Evolutionary conservation across 1,140 invertebrate species (phyloP).

Genomic region (Brachionus plicatilis): DNA sequence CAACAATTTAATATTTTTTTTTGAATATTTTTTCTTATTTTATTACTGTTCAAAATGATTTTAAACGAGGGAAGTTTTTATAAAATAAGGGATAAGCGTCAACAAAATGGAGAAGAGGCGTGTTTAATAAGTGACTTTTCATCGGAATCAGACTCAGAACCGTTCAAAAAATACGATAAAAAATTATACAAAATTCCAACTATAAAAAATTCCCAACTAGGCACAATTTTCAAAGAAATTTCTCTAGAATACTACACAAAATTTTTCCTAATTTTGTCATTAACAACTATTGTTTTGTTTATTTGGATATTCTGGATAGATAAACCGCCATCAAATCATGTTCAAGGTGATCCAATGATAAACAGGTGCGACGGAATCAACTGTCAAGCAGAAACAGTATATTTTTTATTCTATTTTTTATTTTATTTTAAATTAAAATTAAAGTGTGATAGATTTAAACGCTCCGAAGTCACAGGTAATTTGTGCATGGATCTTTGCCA

Average conservation of each 20-base stretch:
- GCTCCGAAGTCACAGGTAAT: background rate
- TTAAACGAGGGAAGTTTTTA: background rate
- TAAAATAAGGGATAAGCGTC: background rate
- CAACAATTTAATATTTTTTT: background rate
- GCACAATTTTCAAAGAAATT: background rate
- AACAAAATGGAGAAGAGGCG: background rate
- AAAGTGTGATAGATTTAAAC: background rate
- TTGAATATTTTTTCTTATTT: background rate
- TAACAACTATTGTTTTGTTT: background rate
- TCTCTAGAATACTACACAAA: background rate
- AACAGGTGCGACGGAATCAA: background rate
- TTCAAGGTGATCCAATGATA: background rate
- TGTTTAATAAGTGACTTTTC: background rate
- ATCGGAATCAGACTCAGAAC: background rate
- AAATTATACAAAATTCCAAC: background rate
- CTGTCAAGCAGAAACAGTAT: background rate
- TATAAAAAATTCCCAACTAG: background rate
- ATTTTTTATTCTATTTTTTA: background rate
- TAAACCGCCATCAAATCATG: background rate
- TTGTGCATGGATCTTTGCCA: slow-evolving; percentile 16
- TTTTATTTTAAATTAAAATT: background rate
- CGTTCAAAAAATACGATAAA: background rate
- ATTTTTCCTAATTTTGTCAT: background rate
- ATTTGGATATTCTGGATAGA: background rate
- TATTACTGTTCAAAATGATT: background rate